These are phyloP conservation scores for Ichneumon xanthorius DNA, from an alignment of 2,888 invertebrate species.

Conservation along the genomic window DNA sequence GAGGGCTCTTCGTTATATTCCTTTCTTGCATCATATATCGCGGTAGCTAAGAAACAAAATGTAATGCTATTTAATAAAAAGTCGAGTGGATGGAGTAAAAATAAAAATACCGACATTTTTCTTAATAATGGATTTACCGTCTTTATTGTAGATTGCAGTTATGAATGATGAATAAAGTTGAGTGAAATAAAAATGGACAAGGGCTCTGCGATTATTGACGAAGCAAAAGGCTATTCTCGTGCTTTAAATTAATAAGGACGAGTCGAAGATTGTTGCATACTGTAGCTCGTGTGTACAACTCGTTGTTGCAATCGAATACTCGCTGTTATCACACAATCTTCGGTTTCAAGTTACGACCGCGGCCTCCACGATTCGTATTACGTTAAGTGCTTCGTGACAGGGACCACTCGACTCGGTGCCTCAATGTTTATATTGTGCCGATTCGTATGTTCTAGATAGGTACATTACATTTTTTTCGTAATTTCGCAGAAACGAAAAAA, in stretches of 20 bases:
- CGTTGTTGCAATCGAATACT: conserved; percentile 38
- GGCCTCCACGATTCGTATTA: conserved; percentile 38
- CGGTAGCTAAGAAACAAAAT: no score
- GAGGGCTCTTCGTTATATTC: background rate
- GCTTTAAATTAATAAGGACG: background rate
- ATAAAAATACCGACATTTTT: no score
- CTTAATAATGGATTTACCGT: no score
- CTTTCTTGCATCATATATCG: no score
- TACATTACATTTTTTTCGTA: background rate
- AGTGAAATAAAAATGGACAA: background rate
- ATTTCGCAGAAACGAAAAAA: background rate
- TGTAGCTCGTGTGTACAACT: background rate
- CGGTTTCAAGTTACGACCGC: conserved; percentile 47
- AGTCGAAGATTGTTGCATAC: background rate
- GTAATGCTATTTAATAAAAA: no score
- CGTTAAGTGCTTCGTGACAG: conserved; percentile 34
- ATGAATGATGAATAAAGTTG: background rate
- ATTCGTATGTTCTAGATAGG: background rate
- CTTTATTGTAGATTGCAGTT: no score
- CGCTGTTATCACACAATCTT: conserved; percentile 42
- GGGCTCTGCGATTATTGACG: conserved; percentile 7
- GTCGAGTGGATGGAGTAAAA: no score
- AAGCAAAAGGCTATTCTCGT: background rate
- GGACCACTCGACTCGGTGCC: background rate
- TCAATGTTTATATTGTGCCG: background rate